Evolutionary conservation across 2,113 vertebrate species (phyloP), one percentile per base, ranked within the genome.

Genomic region (Perca flavescens): DNA sequence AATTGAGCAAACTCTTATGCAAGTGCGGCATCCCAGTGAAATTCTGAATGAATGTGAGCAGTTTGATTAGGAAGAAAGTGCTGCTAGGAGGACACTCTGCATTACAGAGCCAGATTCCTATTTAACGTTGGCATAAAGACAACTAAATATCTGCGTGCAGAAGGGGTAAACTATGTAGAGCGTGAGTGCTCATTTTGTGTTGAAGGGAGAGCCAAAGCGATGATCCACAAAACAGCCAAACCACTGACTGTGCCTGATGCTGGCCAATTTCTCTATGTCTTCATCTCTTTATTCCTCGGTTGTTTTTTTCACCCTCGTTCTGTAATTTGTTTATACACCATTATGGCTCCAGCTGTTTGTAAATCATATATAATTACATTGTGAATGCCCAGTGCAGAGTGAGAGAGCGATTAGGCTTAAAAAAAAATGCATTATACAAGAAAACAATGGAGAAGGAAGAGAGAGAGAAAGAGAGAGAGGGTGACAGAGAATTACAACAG

Each of bases 341-440:
- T 90, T 91, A 91, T 85, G 75, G 88, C 86, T 89, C 90, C 90
- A 94, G 91, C 91, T 94, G 89, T 94, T 92, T 91, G 90, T 89
- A 92, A 92, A 93, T 94, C 88, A 92, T 86, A 93, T 93, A 85
- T 90, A 95, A 95, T 93, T 93, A 93, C 90, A 87, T 85, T 75
- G 58, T 64, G 79, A 92, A 90, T 83, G 88, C 77, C 85, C 91
- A 76, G 86, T 19, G 60, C 79, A 58, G 78, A 86, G 88, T 79
- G 65, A 73, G 68, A 77, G 68, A 89, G 82, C 31, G 76, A 89
- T 89, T 84, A 88, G 68, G 72, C 70, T 82, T 82, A 74, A 71
- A 90, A 43, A 43, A 43, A 43, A 11, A 43, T 11, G 40, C 3
- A 43, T 43, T 43, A 3, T 11, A 84, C 19, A 63, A 80, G 64